Evolutionary conservation across 2,113 vertebrate species (phyloP), one percentile per base, ranked within the genome.

Genomic region (Acanthisitta chloris): DNA sequence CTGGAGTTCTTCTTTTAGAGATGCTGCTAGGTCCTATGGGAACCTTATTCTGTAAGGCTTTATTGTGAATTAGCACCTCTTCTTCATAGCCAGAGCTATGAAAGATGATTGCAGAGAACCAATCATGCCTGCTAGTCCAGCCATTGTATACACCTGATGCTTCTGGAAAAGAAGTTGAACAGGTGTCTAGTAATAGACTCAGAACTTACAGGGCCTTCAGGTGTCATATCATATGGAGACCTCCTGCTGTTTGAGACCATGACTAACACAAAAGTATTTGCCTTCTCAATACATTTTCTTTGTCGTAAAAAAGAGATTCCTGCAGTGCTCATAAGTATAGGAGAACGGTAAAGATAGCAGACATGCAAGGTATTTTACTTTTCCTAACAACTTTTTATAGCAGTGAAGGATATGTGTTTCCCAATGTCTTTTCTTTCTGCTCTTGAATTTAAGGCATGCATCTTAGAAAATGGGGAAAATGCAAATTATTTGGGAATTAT

Each of bases 171-270:
- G 84, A 88, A 94, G 91, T 71, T 81, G 91, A 83, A 78, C 76
- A 86, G 76, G 57, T 89, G 28, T 70, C 67, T 90, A n/a, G 85
- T 96, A 97, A 97, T 96, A 96, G 82, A 96, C 85, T 92, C 73
- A 90, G 82, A 95, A 94, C 87, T 93, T 78, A 72, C 69, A 80
- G 57, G 82, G 59, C 73, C 88, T 95, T 85, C 87, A 87, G 85
- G 85, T 89, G 59, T 81, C 81, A 34, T 25, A 81, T 59, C 92
- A 34, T 20, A 87, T 43, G 73, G 86, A 91, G 94, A 78, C 80
- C 64, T 86, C 95, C 95, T 93, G 90, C 92, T 97, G 95, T 42
- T 86, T 61, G 55, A 76, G 71, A 95, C 64, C 85, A 26, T 59
- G 78, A 83, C 69, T 84, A 84, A 93, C 72, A 96, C 79, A 81